These are phyloP conservation scores for Parapristionchus giblindavisi DNA, from an alignment of 2,888 invertebrate species.

Conservation along the genomic window DNA sequence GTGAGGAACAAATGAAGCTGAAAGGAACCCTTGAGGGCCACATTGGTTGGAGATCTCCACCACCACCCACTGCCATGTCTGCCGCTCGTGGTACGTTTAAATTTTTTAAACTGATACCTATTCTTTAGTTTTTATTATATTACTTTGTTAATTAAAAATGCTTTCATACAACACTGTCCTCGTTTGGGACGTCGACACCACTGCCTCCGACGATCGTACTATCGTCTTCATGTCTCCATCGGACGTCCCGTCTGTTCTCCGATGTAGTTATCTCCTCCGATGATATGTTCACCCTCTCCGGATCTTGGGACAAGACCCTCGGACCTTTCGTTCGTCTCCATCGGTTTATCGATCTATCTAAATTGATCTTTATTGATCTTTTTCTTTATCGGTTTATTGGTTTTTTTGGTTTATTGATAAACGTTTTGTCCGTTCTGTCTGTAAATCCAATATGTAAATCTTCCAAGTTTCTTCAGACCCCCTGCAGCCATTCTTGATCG, in stretches of 20 bases:
- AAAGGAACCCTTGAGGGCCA: constrained; percentile 95
- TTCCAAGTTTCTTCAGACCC: too few relatives aligned
- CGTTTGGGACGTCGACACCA: constrained; percentile 95
- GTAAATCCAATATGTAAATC: too few relatives aligned
- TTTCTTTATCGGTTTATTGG: too few relatives aligned
- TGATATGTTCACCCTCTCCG: constrained; percentile 97
- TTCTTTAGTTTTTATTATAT: too few relatives aligned
- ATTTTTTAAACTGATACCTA: neutral
- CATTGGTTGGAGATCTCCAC: constrained; percentile 99
- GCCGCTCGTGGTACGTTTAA: constrained; percentile 87
- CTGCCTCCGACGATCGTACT: constrained; percentile 87
- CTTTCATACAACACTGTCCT: constrained; percentile 82
- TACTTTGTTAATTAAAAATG: too few relatives aligned
- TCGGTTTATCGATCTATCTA: too few relatives aligned
- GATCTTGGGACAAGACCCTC: constrained; percentile 99
- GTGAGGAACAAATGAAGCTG: constrained; percentile 92
- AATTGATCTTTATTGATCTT: too few relatives aligned
- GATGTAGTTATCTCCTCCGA: constrained; percentile 98
- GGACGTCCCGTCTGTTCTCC: constrained; percentile 98
- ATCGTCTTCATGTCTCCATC: constrained; percentile 82
- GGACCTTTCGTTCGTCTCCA: too few relatives aligned
- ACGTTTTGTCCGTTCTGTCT: too few relatives aligned
- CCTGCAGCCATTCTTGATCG: too few relatives aligned
- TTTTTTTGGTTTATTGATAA: too few relatives aligned
- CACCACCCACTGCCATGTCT: constrained; percentile 91